Conservation (phyloP, 2,113 vertebrate genomes). For the Salvelinus sp. region DNA sequence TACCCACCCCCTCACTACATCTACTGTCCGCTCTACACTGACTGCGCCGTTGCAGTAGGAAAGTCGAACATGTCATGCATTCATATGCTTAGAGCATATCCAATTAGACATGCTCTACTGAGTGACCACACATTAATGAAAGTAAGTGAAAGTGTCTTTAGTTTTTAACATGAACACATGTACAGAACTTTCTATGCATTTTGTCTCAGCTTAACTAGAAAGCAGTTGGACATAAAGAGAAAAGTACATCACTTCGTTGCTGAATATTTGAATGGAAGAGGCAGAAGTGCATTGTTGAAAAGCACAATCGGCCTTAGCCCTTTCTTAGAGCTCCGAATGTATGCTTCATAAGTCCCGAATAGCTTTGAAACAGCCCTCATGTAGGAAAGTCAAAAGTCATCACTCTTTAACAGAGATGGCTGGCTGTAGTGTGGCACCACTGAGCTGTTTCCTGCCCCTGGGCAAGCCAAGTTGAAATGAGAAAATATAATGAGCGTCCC, state of each 20-base stretch:
- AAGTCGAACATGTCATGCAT: too few relatives aligned
- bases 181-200: too few relatives aligned
- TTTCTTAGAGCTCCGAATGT: too few relatives aligned
- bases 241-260: background rate
- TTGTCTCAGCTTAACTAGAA: background rate
- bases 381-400: background rate
- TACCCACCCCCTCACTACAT: background rate
- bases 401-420: background rate
- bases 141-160: background rate
- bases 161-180: too few relatives aligned
- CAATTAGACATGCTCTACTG: too few relatives aligned
- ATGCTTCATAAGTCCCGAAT: background rate
- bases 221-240: background rate
- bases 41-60: too few relatives aligned
- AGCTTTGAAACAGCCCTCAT: background rate
- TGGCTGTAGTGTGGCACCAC: background rate
- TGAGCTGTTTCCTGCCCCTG: too few relatives aligned
- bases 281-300: slow-evolving; percentile 9
- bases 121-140: background rate
- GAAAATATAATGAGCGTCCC: slow-evolving; percentile 48
- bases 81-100: too few relatives aligned
- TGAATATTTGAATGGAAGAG: slow-evolving; percentile 23
- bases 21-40: too few relatives aligned
- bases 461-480: slow-evolving; percentile 32
- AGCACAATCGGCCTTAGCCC: slow-evolving; percentile 30